Evolutionary conservation across 2,888 invertebrate species (phyloP).

Genomic region (Galerucella nymphaeae): DNA sequence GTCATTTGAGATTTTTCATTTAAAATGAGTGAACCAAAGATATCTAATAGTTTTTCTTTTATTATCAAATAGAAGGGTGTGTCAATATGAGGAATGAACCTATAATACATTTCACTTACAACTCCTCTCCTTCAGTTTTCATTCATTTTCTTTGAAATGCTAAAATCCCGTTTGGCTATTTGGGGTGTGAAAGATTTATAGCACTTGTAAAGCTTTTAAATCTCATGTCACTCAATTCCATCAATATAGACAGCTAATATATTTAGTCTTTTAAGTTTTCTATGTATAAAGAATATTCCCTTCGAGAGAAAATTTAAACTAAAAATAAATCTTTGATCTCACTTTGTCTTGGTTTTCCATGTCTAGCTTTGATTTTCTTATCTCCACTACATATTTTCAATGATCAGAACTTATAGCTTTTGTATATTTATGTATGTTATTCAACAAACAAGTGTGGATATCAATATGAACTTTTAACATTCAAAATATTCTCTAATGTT

Average conservation of each 20-base stretch:
- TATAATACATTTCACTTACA: background rate
- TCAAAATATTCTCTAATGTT: too few relatives aligned
- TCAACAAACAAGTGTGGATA: too few relatives aligned
- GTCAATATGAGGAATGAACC: constrained; percentile 1
- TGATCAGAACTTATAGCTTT: too few relatives aligned
- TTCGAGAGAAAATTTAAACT: background rate
- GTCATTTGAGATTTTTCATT: too few relatives aligned
- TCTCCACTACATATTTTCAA: background rate
- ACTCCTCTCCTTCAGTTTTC: constrained; percentile 9
- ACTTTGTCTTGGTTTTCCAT: background rate
- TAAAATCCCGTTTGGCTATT: constrained; percentile 27
- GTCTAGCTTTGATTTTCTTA: background rate
- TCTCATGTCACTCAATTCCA: constrained; percentile 29
- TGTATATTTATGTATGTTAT: too few relatives aligned
- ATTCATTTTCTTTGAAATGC: constrained; percentile 27
- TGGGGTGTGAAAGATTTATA: constrained; percentile 34
- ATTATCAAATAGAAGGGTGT: background rate
- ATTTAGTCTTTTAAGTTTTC: constrained; percentile 29
- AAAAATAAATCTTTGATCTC: background rate
- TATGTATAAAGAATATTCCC: constrained; percentile 3
- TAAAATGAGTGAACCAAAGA: too few relatives aligned
- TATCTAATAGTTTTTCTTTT: background rate
- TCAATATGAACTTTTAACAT: too few relatives aligned
- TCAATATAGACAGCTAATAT: constrained; percentile 28
- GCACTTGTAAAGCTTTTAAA: constrained; percentile 32